Conservation (phyloP, 2,888 invertebrate species). For the Dicranocentrus wangi region DNA sequence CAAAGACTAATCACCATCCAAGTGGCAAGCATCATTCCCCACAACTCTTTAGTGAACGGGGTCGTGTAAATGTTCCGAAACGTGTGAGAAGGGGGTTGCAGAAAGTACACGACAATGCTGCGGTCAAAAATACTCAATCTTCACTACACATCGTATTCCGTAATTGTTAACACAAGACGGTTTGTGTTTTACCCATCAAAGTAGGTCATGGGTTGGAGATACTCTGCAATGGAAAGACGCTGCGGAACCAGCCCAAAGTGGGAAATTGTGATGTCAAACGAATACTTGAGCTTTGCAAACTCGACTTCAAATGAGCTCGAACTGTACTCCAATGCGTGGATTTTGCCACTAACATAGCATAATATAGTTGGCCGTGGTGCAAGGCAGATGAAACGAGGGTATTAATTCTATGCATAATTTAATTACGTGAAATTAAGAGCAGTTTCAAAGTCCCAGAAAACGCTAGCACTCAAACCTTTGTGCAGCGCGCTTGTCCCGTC, state of each 20-base stretch:
- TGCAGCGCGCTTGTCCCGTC: too few relatives aligned
- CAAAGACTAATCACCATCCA: neutral
- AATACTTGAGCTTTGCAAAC: neutral
- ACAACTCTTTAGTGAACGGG: neutral
- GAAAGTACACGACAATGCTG: conserved; percentile 16
- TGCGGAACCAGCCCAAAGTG: neutral
- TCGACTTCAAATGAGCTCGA: too few relatives aligned
- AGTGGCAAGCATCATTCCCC: neutral
- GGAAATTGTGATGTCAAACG: conserved; percentile 11
- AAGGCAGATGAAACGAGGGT: neutral
- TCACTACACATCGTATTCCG: neutral
- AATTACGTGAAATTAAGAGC: conserved; percentile 19
- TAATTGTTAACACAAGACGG: too few relatives aligned
- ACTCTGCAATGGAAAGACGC: too few relatives aligned
- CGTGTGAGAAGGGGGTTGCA: conserved; percentile 8
- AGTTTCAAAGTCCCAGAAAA: conserved; percentile 2
- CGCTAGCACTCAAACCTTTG: neutral
- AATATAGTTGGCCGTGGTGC: too few relatives aligned
- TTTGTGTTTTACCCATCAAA: neutral
- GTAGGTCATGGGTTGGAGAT: too few relatives aligned
- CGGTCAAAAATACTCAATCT: neutral
- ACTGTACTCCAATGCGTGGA: too few relatives aligned
- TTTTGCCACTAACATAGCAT: too few relatives aligned
- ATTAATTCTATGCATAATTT: too few relatives aligned
- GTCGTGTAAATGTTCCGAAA: conserved; percentile 1